Conservation (phyloP, 37 sponge, comb jelly and placozoan genomes). For the Ephydatia muelleri region DNA sequence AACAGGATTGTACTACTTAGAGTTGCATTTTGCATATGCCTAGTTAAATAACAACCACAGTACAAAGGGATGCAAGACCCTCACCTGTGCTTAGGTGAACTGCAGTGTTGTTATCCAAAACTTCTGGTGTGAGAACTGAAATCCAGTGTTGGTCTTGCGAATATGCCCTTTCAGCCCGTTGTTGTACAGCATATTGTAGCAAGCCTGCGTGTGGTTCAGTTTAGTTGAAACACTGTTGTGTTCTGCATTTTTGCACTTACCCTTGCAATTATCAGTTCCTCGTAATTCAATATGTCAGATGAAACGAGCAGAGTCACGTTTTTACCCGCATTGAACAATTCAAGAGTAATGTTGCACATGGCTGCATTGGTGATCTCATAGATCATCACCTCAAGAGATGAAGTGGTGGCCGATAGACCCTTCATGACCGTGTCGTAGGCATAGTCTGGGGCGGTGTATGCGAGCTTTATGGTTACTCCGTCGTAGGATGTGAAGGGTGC, state of each 20-base stretch:
- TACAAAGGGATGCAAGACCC: too few species aligned
- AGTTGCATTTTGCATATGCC: background rate
- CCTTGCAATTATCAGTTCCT: slow-evolving; percentile 62
- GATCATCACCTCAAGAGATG: slow-evolving; percentile 42
- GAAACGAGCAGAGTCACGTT: slow-evolving; percentile 75
- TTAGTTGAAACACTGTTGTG: background rate
- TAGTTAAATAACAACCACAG: too few species aligned
- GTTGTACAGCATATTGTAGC: slow-evolving; percentile 66
- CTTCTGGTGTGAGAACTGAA: slow-evolving; percentile 78
- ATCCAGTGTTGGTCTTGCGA: slow-evolving; percentile 48
- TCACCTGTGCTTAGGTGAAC: slow-evolving; percentile 88
- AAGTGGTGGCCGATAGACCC: slow-evolving; percentile 15
- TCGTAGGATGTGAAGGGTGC: slow-evolving; percentile 33
- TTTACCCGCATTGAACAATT: slow-evolving; percentile 55
- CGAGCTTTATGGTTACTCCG: slow-evolving; percentile 38
- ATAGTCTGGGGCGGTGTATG: slow-evolving; percentile 75
- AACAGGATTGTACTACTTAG: background rate
- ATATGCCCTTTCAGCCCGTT: slow-evolving; percentile 66
- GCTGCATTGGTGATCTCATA: slow-evolving; percentile 69
- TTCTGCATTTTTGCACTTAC: slow-evolving; percentile 26
- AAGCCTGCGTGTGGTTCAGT: slow-evolving; percentile 26
- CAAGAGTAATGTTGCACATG: slow-evolving; percentile 55
- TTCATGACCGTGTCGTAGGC: slow-evolving; percentile 43
- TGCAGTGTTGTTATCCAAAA: slow-evolving; percentile 74
- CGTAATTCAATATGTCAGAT: slow-evolving; percentile 44